Conservation (phyloP, 2,797 vertebrate species). For the Austrolebias charrua region DNA sequence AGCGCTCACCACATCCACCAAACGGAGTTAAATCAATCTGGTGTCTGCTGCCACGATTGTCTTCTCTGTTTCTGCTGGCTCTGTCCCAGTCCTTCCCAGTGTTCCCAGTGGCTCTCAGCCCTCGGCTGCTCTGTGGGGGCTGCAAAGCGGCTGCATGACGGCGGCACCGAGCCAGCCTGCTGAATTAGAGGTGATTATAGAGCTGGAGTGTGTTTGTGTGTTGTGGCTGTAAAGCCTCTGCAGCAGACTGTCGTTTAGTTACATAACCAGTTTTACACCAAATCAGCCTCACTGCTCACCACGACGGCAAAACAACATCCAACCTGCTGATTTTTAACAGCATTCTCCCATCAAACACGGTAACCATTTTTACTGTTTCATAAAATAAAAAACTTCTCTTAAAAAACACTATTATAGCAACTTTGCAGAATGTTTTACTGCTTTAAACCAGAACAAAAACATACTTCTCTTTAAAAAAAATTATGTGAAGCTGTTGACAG, state of each 20-base stretch:
- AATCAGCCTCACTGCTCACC: slow-evolving; percentile 26
- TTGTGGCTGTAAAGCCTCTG: slow-evolving; percentile 25
- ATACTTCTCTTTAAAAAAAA: no score
- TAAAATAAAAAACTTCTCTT: no score
- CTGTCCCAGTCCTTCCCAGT: slow-evolving; percentile 30
- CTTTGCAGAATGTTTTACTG: no score
- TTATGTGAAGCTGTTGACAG: no score
- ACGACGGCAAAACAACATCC: slow-evolving; percentile 23
- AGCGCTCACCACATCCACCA: background rate
- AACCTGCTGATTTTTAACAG: no score
- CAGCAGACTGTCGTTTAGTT: slow-evolving; percentile 49
- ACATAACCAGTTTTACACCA: slow-evolving; percentile 54
- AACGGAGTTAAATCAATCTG: background rate
- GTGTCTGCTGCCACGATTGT: background rate
- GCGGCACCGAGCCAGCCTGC: slow-evolving; percentile 34
- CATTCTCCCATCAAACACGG: background rate
- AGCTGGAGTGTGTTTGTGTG: slow-evolving; percentile 7
- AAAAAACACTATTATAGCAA: no score
- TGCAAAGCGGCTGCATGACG: slow-evolving; percentile 37
- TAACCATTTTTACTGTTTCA: no score
- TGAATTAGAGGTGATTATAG: slow-evolving; percentile 57
- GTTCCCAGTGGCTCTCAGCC: slow-evolving; percentile 30
- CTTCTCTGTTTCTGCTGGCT: slow-evolving; percentile 3
- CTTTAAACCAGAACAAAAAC: no score
- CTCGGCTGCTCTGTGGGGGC: slow-evolving; percentile 13